Base-by-base conservation (phyloP, 2,888 invertebrate genomes). In the Cephus pygmeus region DNA sequence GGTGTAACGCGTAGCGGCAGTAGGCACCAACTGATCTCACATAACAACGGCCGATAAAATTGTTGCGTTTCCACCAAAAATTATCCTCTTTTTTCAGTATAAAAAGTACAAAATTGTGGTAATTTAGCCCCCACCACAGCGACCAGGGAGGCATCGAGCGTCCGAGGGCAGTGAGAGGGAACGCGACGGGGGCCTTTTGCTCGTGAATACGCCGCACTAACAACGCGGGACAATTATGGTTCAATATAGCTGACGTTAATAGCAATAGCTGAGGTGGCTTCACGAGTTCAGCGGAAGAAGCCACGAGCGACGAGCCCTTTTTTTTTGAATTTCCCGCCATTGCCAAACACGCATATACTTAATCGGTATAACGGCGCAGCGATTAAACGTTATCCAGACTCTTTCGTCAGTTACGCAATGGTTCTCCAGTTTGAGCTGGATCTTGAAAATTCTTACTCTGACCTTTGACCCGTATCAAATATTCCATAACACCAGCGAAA, bases 31-130 rank as follows among this genome's bases (percentile, higher is more conserved):
- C 90, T 90, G 90, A 90, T 90, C 90, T 89, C 90, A 87, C 89
- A 90, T 90, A 90, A 90, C 90, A 90, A 90, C 90, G 88, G 85
- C 88, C 90, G 90, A 90, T 90, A 90, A 90, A 90, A 90, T 90
- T 90, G 89, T 90, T 90, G 90, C 90, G 91, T 90, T 90, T 90
- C 90, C 88, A 90, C 90, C 90, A 90, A 90, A 90, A 90, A 90
- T 90, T 89, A 90, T 90, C 90, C 88, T 88, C 90, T 87, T 87
- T 88, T 87, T 89, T 87, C 87, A 83, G 87, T 85, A 89, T 86
- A 89, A 90, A 90, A 90, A 90, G 90, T 90, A 89, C 90, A 88
- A 90, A 90, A 90, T 90, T 90, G 90, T 90, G 90, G 90, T 89
- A 90, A 90, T 90, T 90, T 90, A 87, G 86, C 76, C 76, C 90